Percentiles rank a stretch among this genome's conserved stretches.
phyloP scores from a whole-genome alignment of 2,113 vertebrate species.

The Notiomystis cincta region DNA sequence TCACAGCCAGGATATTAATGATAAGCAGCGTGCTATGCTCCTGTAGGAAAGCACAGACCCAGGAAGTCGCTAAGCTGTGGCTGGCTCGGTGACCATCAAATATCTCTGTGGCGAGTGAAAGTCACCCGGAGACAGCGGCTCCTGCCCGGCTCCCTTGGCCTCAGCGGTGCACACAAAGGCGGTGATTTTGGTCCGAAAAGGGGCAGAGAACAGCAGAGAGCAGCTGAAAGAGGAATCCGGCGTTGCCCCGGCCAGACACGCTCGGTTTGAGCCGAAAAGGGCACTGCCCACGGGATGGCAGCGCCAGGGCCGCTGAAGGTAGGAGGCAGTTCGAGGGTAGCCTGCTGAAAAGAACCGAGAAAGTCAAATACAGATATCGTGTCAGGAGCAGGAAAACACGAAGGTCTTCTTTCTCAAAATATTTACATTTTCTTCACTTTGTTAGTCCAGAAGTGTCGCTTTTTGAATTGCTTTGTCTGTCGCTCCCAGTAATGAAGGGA shows the following conservation, averaged over 20 bases:
- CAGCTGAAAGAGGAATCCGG: not conserved
- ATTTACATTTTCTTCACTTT: not conserved
- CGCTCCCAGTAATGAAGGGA: not conserved
- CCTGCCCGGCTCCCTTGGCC: not conserved
- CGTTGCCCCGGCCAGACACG: not conserved
- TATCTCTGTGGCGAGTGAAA: too few species aligned
- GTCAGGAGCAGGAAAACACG: not conserved
- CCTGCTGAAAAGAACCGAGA: not conserved
- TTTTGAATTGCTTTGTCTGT: not conserved
- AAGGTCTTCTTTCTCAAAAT: not conserved
- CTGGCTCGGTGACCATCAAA: too few species aligned
- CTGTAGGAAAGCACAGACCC: accelerated
- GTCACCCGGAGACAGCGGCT: accelerated
- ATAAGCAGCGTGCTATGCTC: not conserved
- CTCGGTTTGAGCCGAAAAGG: constrained; percentile 20
- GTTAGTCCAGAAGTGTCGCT: not conserved
- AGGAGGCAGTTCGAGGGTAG: not conserved
- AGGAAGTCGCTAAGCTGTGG: too few species aligned
- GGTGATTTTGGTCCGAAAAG: constrained; percentile 5
- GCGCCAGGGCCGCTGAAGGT: not conserved
- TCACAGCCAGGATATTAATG: not conserved
- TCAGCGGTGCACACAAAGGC: not conserved
- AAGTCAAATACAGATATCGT: not conserved
- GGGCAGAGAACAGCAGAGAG: not conserved
- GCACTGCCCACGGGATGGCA: not conserved